Evolutionary conservation across 2,113 vertebrate species (phyloP), one percentile per base, ranked within the genome.

Genomic region (Planiliza haematocheilus): DNA sequence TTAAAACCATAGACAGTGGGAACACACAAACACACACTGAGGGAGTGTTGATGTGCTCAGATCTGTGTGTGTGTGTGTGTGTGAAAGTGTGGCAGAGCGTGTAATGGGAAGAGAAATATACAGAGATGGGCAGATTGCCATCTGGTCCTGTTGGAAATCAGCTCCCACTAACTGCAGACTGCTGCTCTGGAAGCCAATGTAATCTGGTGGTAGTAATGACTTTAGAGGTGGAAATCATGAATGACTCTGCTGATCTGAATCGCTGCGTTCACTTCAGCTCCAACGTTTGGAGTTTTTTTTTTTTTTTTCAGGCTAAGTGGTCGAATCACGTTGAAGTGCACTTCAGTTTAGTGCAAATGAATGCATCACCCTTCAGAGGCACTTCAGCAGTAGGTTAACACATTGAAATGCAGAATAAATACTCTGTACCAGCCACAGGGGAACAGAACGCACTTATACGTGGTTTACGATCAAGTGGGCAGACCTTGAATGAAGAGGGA

Each of bases 41-140:
- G 34, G 24, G 55, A 30, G 17, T 57, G 68, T 60, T n/a, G 42
- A 68, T 77, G 49, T 11, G 53, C 61, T 39, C 13, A 39, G 51
- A 36, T 46, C 30, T 60, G 43, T 14, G 7, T 68, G 53, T 46
- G n/a, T n/a, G n/a, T n/a, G n/a, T n/a, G 59, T 42, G 9, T 69
- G 69, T n/a, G 20, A 68, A 56, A 51, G 72, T 71, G 64, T 72
- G 49, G 55, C 50, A 74, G 77, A 73, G 67, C 57, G 7, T 65
- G 60, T 77, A 74, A 88, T 76, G 18, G 60, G 66, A 48, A 43
- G 52, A 77, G 59, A 84, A 77, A 73, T 81, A 80, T 58, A 81
- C 56, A 77, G 63, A 78, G 24, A 64, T 51, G 17, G 66, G 59
- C 74, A 79, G 67, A 85, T 75, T 81, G 72, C 88, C 84, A 90